Evolutionary conservation across 2,888 invertebrate species (phyloP).

Genomic region (Sisyra nigra): DNA sequence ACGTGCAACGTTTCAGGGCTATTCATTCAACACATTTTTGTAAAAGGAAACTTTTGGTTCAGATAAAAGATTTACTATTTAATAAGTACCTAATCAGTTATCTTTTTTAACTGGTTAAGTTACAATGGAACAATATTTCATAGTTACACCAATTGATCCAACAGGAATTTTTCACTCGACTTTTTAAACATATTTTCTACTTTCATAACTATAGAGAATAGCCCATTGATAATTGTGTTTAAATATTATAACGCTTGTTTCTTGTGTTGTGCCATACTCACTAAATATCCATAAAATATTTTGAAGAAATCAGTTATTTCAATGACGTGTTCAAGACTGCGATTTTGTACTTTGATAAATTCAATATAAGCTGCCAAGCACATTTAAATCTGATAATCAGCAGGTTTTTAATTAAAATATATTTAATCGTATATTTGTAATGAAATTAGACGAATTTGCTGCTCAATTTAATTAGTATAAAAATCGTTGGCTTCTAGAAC

Average conservation of each 20-base stretch:
- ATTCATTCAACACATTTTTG: neutral
- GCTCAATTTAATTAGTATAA: too few species aligned
- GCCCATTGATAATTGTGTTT: constrained; percentile 6
- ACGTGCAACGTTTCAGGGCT: neutral
- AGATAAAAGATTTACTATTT: too few species aligned
- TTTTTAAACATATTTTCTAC: neutral
- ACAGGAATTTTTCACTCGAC: too few species aligned
- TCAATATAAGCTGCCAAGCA: neutral
- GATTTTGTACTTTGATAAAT: constrained; percentile 1
- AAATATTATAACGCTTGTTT: constrained; percentile 6
- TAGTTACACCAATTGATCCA: too few species aligned
- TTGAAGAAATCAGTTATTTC: neutral
- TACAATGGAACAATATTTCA: too few species aligned
- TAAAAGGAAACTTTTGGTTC: neutral
- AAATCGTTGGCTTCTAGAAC: too few species aligned
- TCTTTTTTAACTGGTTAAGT: too few species aligned
- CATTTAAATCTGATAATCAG: too few species aligned
- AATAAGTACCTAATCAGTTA: too few species aligned
- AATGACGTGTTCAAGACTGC: neutral
- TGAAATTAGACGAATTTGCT: too few species aligned
- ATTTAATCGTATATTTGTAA: too few species aligned
- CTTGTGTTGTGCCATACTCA: constrained; percentile 8
- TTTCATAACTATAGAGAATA: constrained; percentile 3
- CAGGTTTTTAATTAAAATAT: too few species aligned
- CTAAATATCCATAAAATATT: neutral